A percentile compares a stretch with the other conserved stretches of the same genome.
Conservation (phyloP, 2,888 invertebrate genomes). For the Folsomia manolachei region DNA sequence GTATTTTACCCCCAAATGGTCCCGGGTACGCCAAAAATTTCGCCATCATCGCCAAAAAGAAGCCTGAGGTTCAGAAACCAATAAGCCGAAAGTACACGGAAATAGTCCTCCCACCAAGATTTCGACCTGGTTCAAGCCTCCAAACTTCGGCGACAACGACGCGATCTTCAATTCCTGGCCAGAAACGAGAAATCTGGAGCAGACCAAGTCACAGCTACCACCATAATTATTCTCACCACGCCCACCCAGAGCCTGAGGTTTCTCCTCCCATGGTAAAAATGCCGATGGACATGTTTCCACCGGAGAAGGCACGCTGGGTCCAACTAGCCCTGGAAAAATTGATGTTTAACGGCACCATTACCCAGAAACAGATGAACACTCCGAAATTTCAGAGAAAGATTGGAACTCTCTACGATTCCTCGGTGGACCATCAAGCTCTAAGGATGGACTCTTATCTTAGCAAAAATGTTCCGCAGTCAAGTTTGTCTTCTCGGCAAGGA, state of each 20-base stretch:
- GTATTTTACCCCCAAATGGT: background rate
- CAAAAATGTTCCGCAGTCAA: background rate
- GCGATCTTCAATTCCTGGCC: background rate
- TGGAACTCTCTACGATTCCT: slow-evolving; percentile 4
- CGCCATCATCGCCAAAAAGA: background rate
- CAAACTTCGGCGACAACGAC: too few species aligned
- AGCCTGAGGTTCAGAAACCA: background rate
- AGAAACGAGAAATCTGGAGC: background rate
- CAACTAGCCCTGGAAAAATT: slow-evolving; percentile 9
- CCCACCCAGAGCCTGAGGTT: background rate
- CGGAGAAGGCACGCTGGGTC: slow-evolving; percentile 8
- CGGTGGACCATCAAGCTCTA: background rate
- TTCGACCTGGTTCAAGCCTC: too few species aligned
- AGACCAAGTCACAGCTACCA: background rate
- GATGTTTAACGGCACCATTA: background rate
- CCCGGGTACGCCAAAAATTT: background rate
- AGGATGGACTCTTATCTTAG: background rate
- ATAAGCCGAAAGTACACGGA: background rate
- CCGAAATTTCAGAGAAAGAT: slow-evolving; percentile 14
- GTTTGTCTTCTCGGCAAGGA: background rate
- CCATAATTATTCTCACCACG: too few species aligned
- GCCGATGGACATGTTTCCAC: background rate
- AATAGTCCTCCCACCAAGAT: slow-evolving; percentile 5
- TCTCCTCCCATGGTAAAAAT: background rate
- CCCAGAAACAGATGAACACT: background rate